Conservation (phyloP, 2,113 vertebrate species). For the Cygnus buccinator region DNA sequence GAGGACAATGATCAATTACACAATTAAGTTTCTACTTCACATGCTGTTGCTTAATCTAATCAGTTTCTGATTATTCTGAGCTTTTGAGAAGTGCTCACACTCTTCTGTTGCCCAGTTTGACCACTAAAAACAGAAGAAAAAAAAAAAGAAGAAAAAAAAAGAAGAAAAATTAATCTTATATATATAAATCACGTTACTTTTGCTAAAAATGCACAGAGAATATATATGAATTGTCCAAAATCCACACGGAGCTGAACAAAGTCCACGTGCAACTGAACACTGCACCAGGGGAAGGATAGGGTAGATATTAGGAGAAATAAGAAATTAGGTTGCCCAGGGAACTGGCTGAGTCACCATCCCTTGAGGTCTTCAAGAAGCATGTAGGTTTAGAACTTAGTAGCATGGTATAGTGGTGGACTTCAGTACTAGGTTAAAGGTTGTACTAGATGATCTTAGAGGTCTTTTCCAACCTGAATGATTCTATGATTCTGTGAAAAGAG, state of each 20-base stretch:
- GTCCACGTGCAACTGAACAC: no score
- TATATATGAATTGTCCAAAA: background rate
- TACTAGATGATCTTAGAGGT: no score
- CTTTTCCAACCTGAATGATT: no score
- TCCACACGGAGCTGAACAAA: background rate
- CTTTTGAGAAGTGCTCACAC: background rate
- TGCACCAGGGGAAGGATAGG: no score
- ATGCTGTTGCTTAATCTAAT: background rate
- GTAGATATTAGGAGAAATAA: no score
- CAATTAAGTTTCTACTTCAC: background rate
- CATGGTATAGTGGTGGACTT: no score
- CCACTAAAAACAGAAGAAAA: background rate
- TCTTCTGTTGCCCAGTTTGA: background rate
- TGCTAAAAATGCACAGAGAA: background rate
- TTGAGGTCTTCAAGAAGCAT: no score
- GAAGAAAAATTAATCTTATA: background rate
- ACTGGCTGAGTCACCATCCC: no score
- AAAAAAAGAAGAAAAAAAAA: background rate
- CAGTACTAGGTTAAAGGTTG: no score
- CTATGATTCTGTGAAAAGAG: background rate
- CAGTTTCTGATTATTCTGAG: background rate
- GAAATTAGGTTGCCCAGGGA: no score
- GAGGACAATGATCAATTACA: conserved; percentile 1
- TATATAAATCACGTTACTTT: background rate
- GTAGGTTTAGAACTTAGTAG: no score